Evolutionary conservation across 2,888 invertebrate genomes (phyloP).

Genomic region (Xylophagus ater): DNA sequence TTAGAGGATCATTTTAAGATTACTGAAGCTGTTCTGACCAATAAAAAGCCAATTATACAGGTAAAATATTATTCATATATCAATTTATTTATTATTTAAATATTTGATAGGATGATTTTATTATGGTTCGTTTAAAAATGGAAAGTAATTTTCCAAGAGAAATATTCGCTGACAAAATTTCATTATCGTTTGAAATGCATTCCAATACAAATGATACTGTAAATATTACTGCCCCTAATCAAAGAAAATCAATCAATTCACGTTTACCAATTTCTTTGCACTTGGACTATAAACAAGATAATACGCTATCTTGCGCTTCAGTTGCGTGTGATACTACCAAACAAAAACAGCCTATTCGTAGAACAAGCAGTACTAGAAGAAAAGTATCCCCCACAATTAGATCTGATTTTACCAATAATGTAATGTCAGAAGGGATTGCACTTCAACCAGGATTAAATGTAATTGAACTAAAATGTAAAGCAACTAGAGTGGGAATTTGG

Average conservation of each 20-base stretch:
- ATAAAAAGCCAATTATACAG: conserved; percentile 33
- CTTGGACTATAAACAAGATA: conserved; percentile 72
- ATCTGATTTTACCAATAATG: conserved; percentile 52
- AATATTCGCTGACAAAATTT: conserved; percentile 50
- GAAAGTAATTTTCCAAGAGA: conserved; percentile 54
- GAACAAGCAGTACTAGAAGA: conserved; percentile 61
- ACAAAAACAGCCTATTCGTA: conserved; percentile 45
- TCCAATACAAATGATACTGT: conserved; percentile 24
- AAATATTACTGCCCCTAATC: not conserved
- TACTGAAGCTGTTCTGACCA: conserved; percentile 28
- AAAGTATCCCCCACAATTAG: conserved; percentile 55
- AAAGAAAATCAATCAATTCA: conserved; percentile 22
- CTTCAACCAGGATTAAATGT: conserved; percentile 56
- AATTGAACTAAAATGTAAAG: conserved; percentile 48
- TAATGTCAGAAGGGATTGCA: conserved; percentile 42
- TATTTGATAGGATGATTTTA: conserved; percentile 46
- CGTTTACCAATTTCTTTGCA: conserved; percentile 50
- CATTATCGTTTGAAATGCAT: conserved; percentile 52
- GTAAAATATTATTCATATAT: conserved; percentile 31
- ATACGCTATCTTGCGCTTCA: conserved; percentile 60
- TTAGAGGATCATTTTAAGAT: conserved; percentile 43
- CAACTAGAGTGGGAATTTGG: conserved; percentile 57
- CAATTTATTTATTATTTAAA: conserved; percentile 36
- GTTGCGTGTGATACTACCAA: conserved; percentile 59
- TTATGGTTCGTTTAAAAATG: conserved; percentile 45